phyloP scores from a whole-genome alignment of 2,888 invertebrate species.

The Lordiphosa andalusiaca region DNA sequence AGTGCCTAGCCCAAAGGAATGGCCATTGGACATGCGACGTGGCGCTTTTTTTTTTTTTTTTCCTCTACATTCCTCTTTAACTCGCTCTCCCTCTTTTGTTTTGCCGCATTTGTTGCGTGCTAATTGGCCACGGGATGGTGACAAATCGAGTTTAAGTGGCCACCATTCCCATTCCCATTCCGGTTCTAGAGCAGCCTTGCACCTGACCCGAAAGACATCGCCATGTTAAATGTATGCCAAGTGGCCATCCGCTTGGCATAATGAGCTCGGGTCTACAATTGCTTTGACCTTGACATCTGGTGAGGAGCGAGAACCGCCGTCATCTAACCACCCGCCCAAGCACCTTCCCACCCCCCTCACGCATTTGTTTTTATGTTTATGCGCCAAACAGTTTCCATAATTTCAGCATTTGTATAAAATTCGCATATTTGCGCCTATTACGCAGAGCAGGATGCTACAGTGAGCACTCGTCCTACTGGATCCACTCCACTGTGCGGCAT shows the following conservation, averaged over 20 bases:
- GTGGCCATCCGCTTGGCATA: conserved; percentile 63
- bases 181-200: conserved; percentile 7
- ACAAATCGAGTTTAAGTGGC: conserved; percentile 68
- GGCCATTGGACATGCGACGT: conserved; percentile 56
- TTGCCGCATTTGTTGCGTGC: conserved; percentile 61
- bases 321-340: conserved; percentile 1
- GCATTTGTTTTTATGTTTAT: conserved; percentile 49
- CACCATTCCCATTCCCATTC: background rate
- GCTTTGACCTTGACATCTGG: conserved; percentile 57
- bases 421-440: conserved; percentile 31
- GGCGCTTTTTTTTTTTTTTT: conserved; percentile 42
- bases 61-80: background rate
- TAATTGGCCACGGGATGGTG: conserved; percentile 71
- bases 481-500: conserved; percentile 23
- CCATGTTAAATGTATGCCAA: conserved; percentile 62
- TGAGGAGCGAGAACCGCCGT: conserved; percentile 16
- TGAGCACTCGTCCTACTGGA: conserved; percentile 7
- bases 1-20: conserved; percentile 51
- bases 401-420: conserved; percentile 55
- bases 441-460: conserved; percentile 18
- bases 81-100: conserved; percentile 7
- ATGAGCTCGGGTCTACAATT: conserved; percentile 63
- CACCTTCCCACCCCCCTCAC: background rate
- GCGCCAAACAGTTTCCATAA: conserved; percentile 47
- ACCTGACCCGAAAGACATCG: conserved; percentile 29